Base-by-base conservation (phyloP, 1,140 invertebrate genomes). In the Drosophila nikananu region DNA sequence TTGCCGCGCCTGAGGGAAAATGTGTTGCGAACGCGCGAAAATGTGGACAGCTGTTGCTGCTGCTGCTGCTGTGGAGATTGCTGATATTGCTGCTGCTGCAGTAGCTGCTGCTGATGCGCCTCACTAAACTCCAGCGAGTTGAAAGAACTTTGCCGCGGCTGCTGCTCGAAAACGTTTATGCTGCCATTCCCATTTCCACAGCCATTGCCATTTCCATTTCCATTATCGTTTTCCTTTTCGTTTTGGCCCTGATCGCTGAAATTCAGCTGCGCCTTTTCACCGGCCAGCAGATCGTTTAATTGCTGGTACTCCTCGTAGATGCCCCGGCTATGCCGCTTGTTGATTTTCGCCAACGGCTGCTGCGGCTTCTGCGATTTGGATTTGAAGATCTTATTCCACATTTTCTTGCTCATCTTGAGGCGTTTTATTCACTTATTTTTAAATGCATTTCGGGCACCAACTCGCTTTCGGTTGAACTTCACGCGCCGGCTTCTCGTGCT, bases 321-420 rank as follows among this genome's bases (percentile, higher is more conserved):
- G 61, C 73, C 73, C 10, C 89, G 90, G 76, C 91, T 92, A 55
- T 83, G 81, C 6, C 91, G 89, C 60, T 91, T 91, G 77, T 92
- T 89, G 74, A 89, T 78, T 68, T 86, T 87, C 25, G 52, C 77
- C 54, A 80, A 57, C 49, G 84, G 86, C 44, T 77, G 78, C 42
- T 78, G 78, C 42, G 77, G 79, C 67, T 79, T 89, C 39, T 86
- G 83, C 30, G 87, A 54, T 57, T 93, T 93, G 8, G 91, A 87
- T 81, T 93, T 93, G 51, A 93, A 93, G 32, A 93, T 92, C 68
- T 93, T 93, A 54, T 86, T 73, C 92, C 92, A 93, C 92, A 93
- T 93, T 81, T 91, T 92, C 74, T 91, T 92, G 66, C 91, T 92
- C 91, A 91, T 92, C 46, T 75, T 81, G 46, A 48, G 64, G 44